Evolutionary conservation across 2,113 vertebrate species (phyloP).

Genomic region (Epinephelus moara): DNA sequence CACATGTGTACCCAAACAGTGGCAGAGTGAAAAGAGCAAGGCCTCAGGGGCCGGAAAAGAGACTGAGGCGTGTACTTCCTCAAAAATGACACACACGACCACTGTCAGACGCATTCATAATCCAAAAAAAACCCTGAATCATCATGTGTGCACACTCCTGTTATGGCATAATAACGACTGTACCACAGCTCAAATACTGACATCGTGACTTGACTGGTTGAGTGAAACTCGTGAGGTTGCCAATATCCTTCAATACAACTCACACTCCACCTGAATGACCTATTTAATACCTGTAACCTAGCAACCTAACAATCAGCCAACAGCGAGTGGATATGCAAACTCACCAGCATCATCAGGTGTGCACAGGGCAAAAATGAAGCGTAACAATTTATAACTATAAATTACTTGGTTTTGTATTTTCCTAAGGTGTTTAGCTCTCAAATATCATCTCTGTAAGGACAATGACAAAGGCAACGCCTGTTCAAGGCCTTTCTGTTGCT

Average conservation of each 20-base stretch:
- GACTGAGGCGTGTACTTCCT: slow-evolving; percentile 3
- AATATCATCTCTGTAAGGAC: not conserved
- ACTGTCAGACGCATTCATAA: not conserved
- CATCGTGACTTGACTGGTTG: not conserved
- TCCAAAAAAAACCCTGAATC: not conserved
- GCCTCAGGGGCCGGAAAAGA: not conserved
- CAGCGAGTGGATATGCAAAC: not conserved
- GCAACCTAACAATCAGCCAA: not conserved
- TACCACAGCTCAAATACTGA: not conserved
- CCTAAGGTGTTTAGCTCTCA: not conserved
- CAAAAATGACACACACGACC: not conserved
- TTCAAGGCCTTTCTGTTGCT: not conserved
- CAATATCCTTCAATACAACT: not conserved
- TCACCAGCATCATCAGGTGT: not conserved
- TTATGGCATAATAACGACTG: not conserved
- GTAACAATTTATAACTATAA: not conserved
- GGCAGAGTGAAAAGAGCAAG: not conserved
- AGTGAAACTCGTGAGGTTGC: not conserved
- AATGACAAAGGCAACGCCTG: not conserved
- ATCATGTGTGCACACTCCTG: not conserved
- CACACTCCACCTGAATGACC: not conserved
- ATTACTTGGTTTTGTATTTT: not conserved
- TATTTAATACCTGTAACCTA: not conserved
- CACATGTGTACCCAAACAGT: slow-evolving; percentile 1
- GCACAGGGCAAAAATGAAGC: not conserved